Evolutionary conservation across 2,797 vertebrate genomes (phyloP).

Genomic region (Meriones psammophilus): DNA sequence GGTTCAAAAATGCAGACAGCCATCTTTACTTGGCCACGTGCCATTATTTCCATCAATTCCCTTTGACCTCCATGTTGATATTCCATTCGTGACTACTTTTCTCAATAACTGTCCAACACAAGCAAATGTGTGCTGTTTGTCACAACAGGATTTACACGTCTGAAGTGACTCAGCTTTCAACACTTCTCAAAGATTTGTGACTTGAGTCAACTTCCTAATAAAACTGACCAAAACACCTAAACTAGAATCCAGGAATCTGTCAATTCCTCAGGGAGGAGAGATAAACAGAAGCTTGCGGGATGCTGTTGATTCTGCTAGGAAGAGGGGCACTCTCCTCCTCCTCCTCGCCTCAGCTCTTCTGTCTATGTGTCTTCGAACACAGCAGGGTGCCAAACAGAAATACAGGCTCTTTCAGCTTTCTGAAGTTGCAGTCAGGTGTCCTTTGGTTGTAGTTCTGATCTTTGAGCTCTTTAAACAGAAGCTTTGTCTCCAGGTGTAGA

Average conservation of each 20-base stretch:
- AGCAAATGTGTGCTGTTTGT: slow-evolving; percentile 82
- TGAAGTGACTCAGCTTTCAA: slow-evolving; percentile 83
- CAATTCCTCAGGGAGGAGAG: background rate
- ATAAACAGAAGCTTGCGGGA: slow-evolving; percentile 47
- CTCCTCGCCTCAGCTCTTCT: slow-evolving; percentile 27
- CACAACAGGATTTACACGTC: slow-evolving; percentile 83
- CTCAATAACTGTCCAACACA: slow-evolving; percentile 81
- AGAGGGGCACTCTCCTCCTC: background rate
- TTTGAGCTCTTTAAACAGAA: slow-evolving; percentile 71
- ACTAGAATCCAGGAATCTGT: background rate
- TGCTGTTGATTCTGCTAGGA: background rate
- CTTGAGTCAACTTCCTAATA: slow-evolving; percentile 72
- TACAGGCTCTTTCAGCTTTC: slow-evolving; percentile 61
- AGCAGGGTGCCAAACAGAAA: slow-evolving; percentile 64
- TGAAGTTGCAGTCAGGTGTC: slow-evolving; percentile 73
- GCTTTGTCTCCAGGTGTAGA: slow-evolving; percentile 67
- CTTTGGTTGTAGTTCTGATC: slow-evolving; percentile 73
- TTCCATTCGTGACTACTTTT: background rate
- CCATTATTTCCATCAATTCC: background rate
- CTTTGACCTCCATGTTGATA: slow-evolving; percentile 33
- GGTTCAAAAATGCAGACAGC: background rate
- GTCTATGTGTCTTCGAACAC: slow-evolving; percentile 58
- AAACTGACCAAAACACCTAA: slow-evolving; percentile 73
- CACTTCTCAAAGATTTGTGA: slow-evolving; percentile 81
- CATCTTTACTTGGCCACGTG: background rate